Base-by-base conservation (phyloP, 2,113 vertebrate genomes). In the Alces alces region DNA sequence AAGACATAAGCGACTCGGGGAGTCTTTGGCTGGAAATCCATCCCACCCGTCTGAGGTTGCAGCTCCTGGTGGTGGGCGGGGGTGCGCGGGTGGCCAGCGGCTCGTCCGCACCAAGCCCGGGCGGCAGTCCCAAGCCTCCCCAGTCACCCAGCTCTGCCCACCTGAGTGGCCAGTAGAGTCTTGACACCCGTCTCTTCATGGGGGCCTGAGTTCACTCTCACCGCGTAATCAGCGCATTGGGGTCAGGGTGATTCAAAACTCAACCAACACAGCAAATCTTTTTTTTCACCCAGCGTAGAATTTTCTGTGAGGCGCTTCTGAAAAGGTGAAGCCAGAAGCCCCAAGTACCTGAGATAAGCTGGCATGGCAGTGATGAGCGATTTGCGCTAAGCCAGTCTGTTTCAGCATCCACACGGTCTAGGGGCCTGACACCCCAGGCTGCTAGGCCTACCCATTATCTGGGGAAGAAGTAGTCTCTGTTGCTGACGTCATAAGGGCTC, bases 401-500 rank as follows among this genome's bases (percentile, higher is more conserved):
- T 6, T 6, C 1, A 1, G 28, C 55, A 14, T 3, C 36, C 28
- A 23, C 21, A 9, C 5, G 0, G 45, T 43, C 57, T 55, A 17
- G 85, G 45, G 14, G 15, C 7, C 39, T 33, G 95, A 14, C 27
- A 2, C 33, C 57, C 12, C 66, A 10, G 16, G 21, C 78, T 4
- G 36, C 89, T 73, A 9, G 76, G 78, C 78, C 28, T 2, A 33
- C 39, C 7, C 12, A 36, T 54, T 97, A 98, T 86, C 93, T 94
- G 88, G 97, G 92, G 66, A 97, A 97, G 95, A 97, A 97, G 91
- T 95, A 96, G 60, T 92, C 94, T 82, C 57, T 86, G 14, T 98
- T 98, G 95, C 82, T 95, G 94, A 97, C 2, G 4, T 98, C 94
- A 1, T 92, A 97, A 25, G 83, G 66, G 73, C 88, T 93, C 82